Base-by-base conservation (phyloP, 92 coral and sea anemone genomes). In the Ricordea florida region DNA sequence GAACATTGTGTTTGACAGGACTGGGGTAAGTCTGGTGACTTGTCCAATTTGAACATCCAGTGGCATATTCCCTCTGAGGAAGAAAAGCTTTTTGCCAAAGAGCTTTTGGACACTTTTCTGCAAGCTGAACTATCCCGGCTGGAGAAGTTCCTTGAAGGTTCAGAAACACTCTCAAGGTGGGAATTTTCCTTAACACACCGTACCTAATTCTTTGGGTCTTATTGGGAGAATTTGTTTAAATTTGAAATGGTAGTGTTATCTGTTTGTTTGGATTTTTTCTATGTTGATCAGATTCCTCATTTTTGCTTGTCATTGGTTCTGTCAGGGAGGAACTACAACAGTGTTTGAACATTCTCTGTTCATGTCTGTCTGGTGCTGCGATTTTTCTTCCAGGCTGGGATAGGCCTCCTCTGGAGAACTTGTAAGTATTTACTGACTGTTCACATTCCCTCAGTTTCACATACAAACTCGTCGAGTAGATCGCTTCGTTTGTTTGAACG, bases 11-110 rank as follows among this genome's bases (percentile, higher is more conserved):
- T n/a, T n/a, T n/a, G n/a, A 8, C 47, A 94, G 98, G 98, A 94
- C 42, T 94, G 98, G 98, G 98, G 98, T 3, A 87, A 85, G 56
- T 87, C 98, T 24, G 89, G 94, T 21, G 97, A 94, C 52, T 50
- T 94, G 9, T 49, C 59, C 8, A 81, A 94, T 21, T 78, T 94
- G 0, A 66, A 83, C 5, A 88, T 94, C 37, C 89, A 90, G 35
- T 94, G 98, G 98, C 98, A 94, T 65, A 89, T 90, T 37, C 98
- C 98, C 4, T 64, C 88, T 1, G 52, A 74, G 62, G 97, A 90
- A 16, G 98, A 94, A 66, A 83, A 85, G 36, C 76, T 50, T 17
- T 90, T 90, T 41, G 93, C 93, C 18, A 93, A 90, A 78, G 93
- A 90, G 41, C 78, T 93, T 50, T 63, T 93, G 36, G 97, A 94